Evolutionary conservation across 2,888 invertebrate species (phyloP).

Genomic region (Xestia c-nigrum): DNA sequence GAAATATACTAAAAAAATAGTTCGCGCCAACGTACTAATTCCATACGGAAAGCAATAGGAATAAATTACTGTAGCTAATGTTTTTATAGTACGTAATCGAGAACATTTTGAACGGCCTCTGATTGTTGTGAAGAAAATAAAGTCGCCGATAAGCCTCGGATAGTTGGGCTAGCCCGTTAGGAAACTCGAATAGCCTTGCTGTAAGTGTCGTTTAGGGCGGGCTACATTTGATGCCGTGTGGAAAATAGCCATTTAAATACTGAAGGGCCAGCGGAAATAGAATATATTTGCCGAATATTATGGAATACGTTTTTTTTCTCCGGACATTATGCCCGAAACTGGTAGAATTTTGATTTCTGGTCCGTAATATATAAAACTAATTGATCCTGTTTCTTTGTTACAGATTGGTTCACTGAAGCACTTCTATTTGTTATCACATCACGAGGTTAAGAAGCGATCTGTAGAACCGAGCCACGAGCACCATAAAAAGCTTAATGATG

Average conservation of each 20-base stretch:
- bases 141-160: constrained; percentile 57
- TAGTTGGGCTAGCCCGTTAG: constrained; percentile 59
- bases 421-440: constrained; percentile 96
- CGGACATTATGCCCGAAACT: not conserved
- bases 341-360: not conserved
- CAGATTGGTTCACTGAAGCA: constrained; percentile 97
- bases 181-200: constrained; percentile 56
- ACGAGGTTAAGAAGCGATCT: constrained; percentile 96
- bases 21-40: constrained; percentile 72
- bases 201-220: constrained; percentile 54
- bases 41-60: constrained; percentile 72
- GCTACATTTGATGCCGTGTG: constrained; percentile 44
- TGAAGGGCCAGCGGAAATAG: constrained; percentile 44
- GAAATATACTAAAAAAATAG: constrained; percentile 69
- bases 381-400: constrained; percentile 83
- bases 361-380: constrained; percentile 9
- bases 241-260: constrained; percentile 58
- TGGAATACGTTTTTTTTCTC: constrained; percentile 13
- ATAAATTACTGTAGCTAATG: constrained; percentile 75
- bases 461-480: constrained; percentile 94
- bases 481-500: constrained; percentile 94
- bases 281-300: constrained; percentile 38
- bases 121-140: constrained; percentile 66
- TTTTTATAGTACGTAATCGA: constrained; percentile 71
- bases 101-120: constrained; percentile 63